Evolutionary conservation across 2,797 vertebrate genomes (phyloP), one percentile per base, ranked within the genome.

Genomic region (Phyllotis vaccarum): DNA sequence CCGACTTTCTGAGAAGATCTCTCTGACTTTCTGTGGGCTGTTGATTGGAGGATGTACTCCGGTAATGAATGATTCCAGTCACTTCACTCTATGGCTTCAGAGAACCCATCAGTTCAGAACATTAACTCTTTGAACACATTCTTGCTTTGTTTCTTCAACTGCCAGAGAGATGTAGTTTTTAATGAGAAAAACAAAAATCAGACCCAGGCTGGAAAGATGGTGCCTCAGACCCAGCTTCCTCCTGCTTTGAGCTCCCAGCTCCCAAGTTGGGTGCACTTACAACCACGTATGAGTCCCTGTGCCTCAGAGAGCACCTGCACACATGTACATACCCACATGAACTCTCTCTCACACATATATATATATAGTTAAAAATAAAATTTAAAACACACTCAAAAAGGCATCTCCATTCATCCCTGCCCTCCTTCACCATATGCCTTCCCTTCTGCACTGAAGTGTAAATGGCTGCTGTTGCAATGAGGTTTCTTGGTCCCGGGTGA

Each of bases 71-170:
- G 70, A 12, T 46, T 90, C 74, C 46, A 88, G 81, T 88, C 74
- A 88, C 31, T 93, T 93, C 81, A 72, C 52, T 95, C 68, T 86
- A 56, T 85, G 92, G 72, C 82, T 96, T 92, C 68, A 86, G 92
- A 89, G 43, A 89, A 74, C 90, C 75, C 52, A 56, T 72, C 94
- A 80, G 74, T 92, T 87, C 60, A 91, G 52, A 90, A 89, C 64
- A 75, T 58, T 52, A 82, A 96, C 90, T 68, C 19, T 89, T 90
- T 92, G 82, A 92, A 85, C 10, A 82, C 66, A 76, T 86, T 95
- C 72, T 78, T n/a, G 17, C 46, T 92, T 94, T 87, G 21, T 68
- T 92, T 79, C 66, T 93, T 81, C 78, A 46, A 86, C 89, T 54
- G 46, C 58, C 95, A 68, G 34, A 92, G 76, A 64, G n/a, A 92